A percentile compares a stretch with the other conserved stretches of the same genome.
These are phyloP conservation scores for Acanthaster planci DNA, from an alignment of 35 echinoderm and acorn worm species.

Conservation along the genomic window DNA sequence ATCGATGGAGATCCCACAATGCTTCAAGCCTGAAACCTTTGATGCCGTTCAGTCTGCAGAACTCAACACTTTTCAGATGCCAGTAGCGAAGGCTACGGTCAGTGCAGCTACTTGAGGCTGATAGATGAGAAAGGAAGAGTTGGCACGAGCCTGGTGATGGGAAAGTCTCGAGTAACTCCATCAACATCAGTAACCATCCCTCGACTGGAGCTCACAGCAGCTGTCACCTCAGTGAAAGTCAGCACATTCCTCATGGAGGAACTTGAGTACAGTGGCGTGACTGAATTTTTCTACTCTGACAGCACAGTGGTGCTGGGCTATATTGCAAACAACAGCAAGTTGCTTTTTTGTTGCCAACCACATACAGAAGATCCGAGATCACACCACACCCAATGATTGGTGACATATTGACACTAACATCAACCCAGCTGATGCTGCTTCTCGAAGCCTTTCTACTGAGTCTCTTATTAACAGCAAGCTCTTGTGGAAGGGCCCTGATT, in stretches of 20 bases:
- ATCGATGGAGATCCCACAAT: constrained; percentile 48
- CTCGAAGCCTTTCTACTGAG: constrained; percentile 24
- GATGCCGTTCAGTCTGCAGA: constrained; percentile 34
- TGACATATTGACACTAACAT: constrained; percentile 48
- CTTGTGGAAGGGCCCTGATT: constrained; percentile 6
- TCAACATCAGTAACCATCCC: constrained; percentile 63
- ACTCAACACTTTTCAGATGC: constrained; percentile 86
- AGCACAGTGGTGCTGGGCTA: constrained; percentile 70
- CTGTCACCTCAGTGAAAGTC: constrained; percentile 32
- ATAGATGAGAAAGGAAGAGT: constrained; percentile 43
- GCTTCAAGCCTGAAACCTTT: constrained; percentile 54
- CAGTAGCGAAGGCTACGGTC: constrained; percentile 59
- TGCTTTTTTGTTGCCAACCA: constrained; percentile 65
- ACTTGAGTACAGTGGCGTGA: constrained; percentile 10
- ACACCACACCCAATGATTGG: constrained; percentile 46
- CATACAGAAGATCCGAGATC: constrained; percentile 52
- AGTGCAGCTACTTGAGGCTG: constrained; percentile 61
- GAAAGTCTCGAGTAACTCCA: constrained; percentile 63
- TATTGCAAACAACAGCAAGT: constrained; percentile 35
- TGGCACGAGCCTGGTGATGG: constrained; percentile 38
- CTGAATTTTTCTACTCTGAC: constrained; percentile 69
- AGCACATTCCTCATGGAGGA: constrained; percentile 42
- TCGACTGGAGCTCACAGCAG: constrained; percentile 63
- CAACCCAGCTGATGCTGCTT: constrained; percentile 59
- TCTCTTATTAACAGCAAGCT: not conserved